These are phyloP conservation scores for Drosophila algonquin DNA, from an alignment of 2,888 invertebrate species.

Conservation along the genomic window DNA sequence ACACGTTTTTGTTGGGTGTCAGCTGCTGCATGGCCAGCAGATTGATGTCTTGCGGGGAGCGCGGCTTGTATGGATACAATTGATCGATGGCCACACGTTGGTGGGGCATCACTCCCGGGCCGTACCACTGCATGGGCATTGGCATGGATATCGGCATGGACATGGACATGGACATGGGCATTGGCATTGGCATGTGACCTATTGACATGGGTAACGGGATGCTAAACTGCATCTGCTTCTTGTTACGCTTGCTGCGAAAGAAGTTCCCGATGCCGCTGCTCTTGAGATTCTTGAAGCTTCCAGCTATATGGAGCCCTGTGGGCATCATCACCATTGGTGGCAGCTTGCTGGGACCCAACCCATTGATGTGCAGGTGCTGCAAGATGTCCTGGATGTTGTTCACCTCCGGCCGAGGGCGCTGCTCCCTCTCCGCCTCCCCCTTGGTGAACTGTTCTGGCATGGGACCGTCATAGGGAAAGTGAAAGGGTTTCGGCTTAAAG, in stretches of 20 bases:
- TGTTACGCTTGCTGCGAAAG: constrained; percentile 81
- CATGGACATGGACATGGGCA: constrained; percentile 59
- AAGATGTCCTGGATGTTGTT: constrained; percentile 83
- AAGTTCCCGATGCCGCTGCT: constrained; percentile 82
- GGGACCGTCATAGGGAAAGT: constrained; percentile 82
- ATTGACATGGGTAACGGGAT: constrained; percentile 66
- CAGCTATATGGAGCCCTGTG: constrained; percentile 81
- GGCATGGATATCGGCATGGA: constrained; percentile 64
- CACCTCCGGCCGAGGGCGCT: constrained; percentile 49
- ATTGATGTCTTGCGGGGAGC: constrained; percentile 90
- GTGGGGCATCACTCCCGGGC: constrained; percentile 49
- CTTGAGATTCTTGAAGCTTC: constrained; percentile 82
- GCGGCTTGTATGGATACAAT: constrained; percentile 89
- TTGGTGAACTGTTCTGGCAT: constrained; percentile 82
- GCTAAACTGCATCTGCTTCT: constrained; percentile 78
- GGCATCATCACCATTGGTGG: constrained; percentile 77
- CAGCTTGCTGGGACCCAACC: constrained; percentile 52
- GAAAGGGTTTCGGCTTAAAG: constrained; percentile 81
- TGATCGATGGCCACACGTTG: constrained; percentile 85
- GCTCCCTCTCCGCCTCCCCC: constrained; percentile 35
- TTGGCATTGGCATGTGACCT: constrained; percentile 18
- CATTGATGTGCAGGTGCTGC: constrained; percentile 71
- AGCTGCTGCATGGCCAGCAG: constrained; percentile 86
- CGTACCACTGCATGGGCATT: constrained; percentile 57
- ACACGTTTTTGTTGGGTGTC: constrained; percentile 39